Evolutionary conservation across 2,888 invertebrate species (phyloP).

Genomic region (Calameuta idolon): DNA sequence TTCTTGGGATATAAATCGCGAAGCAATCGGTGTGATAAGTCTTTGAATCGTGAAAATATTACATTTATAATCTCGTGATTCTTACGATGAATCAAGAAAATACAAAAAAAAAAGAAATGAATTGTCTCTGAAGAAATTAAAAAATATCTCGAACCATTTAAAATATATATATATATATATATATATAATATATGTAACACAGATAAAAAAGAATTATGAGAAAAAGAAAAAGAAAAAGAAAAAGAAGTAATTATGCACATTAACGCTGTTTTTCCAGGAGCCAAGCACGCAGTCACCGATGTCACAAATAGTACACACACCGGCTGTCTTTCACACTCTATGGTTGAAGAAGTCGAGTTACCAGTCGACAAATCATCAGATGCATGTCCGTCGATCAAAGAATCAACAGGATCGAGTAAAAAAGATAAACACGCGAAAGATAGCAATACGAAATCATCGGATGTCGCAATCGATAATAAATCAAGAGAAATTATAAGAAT

Average conservation of each 20-base stretch:
- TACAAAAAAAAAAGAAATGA: not conserved
- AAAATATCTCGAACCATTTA: not conserved
- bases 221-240: not conserved
- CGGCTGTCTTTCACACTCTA: constrained; percentile 62
- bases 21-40: not conserved
- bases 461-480: not conserved
- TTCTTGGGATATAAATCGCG: not conserved
- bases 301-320: constrained; percentile 54
- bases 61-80: not conserved
- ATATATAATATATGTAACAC: not conserved
- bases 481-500: not conserved
- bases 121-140: not conserved
- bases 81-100: not conserved
- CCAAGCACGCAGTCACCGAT: constrained; percentile 43
- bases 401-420: not conserved
- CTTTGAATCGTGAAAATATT: not conserved
- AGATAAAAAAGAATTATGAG: not conserved
- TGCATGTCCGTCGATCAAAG: not conserved
- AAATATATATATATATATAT: not conserved
- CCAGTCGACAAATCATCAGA: constrained; percentile 28
- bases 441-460: not conserved
- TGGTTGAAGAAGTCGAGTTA: constrained; percentile 55
- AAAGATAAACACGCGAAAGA: not conserved
- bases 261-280: constrained; percentile 24
- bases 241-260: not conserved